Evolutionary conservation across 2,113 vertebrate species (phyloP).

Genomic region (Psilopsiagon aurifrons): DNA sequence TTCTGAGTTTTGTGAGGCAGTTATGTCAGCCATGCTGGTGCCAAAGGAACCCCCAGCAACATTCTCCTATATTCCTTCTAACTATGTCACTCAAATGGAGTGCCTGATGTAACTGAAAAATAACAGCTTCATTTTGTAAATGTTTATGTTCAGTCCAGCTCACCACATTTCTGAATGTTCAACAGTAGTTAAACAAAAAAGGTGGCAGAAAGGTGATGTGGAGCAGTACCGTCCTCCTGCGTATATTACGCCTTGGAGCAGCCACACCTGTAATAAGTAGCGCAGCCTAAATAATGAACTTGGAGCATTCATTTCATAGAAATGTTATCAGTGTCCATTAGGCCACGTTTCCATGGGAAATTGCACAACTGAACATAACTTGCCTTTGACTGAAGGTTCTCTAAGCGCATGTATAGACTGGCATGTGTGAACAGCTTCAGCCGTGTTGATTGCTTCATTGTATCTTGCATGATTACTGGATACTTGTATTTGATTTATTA

Average conservation of each 20-base stretch:
- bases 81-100: rapidly evolving
- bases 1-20: background rate
- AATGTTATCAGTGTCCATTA: background rate
- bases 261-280: background rate
- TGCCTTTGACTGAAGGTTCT: background rate
- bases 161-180: background rate
- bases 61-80: background rate
- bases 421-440: background rate
- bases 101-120: background rate
- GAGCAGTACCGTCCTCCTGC: background rate
- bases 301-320: background rate
- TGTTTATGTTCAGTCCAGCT: background rate
- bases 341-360: background rate
- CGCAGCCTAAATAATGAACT: background rate
- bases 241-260: rapidly evolving
- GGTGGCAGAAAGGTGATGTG: background rate
- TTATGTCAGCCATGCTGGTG: background rate
- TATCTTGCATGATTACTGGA: background rate
- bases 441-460: background rate
- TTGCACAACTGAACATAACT: background rate
- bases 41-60: background rate
- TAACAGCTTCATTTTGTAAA: background rate
- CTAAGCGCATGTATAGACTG: rapidly evolving
- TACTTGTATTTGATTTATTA: background rate
- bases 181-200: background rate